phyloP scores from a whole-genome alignment of 2,113 vertebrate species.

The Neolamprologus sp. region DNA sequence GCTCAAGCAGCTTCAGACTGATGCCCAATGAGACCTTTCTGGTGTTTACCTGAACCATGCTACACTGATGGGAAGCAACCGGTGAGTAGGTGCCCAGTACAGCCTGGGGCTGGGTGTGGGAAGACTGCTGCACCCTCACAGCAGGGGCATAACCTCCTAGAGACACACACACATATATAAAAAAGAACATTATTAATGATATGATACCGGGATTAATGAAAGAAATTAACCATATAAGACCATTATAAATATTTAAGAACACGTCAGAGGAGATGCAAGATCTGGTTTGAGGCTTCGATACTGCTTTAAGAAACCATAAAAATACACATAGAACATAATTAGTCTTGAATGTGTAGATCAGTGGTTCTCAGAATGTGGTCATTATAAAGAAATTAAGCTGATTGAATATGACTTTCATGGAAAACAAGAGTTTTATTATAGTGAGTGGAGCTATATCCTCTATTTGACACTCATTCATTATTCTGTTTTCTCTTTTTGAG shows the following conservation, averaged over 20 bases:
- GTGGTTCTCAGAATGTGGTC: neutral
- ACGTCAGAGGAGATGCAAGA: neutral
- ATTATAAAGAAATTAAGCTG: neutral
- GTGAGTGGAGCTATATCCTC: neutral
- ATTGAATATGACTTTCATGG: neutral
- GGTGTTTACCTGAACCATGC: conserved; percentile 60
- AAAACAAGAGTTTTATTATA: neutral
- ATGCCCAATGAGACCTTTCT: neutral
- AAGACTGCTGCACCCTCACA: conserved; percentile 75
- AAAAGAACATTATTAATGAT: neutral
- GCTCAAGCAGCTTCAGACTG: neutral
- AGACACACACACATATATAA: neutral
- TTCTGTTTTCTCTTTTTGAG: neutral
- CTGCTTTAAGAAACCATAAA: neutral
- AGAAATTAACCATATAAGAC: neutral
- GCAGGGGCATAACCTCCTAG: conserved; percentile 78
- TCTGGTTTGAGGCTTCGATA: neutral
- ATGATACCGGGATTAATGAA: neutral
- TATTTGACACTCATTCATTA: neutral
- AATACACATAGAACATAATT: neutral
- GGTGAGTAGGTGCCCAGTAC: conserved; percentile 84
- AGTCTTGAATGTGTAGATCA: neutral
- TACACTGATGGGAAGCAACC: conserved; percentile 80
- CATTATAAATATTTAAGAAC: neutral
- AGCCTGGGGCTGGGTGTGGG: conserved; percentile 78